Evolutionary conservation across 2,113 vertebrate genomes (phyloP).

Genomic region (Irena cyanogastra): DNA sequence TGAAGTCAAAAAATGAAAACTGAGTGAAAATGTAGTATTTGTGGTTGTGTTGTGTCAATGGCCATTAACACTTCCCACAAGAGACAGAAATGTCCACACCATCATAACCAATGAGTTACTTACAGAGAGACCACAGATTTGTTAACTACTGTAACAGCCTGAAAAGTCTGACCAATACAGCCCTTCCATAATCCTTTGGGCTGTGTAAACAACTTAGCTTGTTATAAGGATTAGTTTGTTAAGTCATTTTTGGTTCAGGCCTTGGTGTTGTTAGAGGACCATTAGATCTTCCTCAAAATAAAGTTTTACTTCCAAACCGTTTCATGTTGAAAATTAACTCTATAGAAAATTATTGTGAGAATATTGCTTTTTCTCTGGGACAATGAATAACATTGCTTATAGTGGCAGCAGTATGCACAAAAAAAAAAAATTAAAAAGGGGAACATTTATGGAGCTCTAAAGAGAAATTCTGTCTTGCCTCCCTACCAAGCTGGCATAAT

Average conservation of each 20-base stretch:
- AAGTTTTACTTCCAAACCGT: not conserved
- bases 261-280: not conserved
- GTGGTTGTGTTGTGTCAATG: not conserved
- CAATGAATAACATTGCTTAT: not conserved
- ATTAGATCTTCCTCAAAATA: not conserved
- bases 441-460: not conserved
- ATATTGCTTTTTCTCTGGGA: not conserved
- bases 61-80: not conserved
- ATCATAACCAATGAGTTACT: not conserved
- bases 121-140: not conserved
- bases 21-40: not conserved
- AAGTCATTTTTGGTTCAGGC: not conserved
- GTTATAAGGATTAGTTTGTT: not conserved
- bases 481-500: not conserved
- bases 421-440: not conserved
- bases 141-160: not conserved
- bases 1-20: not conserved
- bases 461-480: not conserved
- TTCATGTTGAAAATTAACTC: not conserved
- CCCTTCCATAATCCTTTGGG: not conserved
- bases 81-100: not conserved
- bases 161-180: not conserved
- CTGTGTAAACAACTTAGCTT: not conserved
- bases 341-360: not conserved
- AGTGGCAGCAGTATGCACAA: not conserved